A percentile compares a stretch with the other conserved stretches of the same genome.
These are phyloP conservation scores for Eleutherodactylus coqui DNA, from an alignment of 2,797 vertebrate species.

Conservation along the genomic window DNA sequence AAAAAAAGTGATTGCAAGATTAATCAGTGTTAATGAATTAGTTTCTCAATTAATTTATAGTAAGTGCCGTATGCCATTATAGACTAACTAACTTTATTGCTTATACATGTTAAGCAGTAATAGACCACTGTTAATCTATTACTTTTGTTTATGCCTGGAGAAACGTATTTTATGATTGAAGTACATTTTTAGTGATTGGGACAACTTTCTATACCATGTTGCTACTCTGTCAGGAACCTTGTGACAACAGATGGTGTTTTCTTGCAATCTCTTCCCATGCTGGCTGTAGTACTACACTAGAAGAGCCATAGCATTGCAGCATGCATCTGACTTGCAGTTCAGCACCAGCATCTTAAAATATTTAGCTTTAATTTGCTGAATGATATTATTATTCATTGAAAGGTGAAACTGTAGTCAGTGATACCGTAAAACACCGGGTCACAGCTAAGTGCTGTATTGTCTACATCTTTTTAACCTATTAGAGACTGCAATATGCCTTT, in stretches of 20 bases:
- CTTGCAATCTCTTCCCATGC: not conserved
- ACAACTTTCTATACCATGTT: not conserved
- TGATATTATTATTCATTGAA: too few relatives aligned
- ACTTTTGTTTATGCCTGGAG: not conserved
- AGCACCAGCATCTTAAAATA: not conserved
- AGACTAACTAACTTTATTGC: not conserved
- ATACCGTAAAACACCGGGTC: too few relatives aligned
- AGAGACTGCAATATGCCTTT: too few relatives aligned
- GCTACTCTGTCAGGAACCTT: not conserved
- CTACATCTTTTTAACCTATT: too few relatives aligned
- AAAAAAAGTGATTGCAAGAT: too few relatives aligned
- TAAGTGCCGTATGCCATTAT: not conserved
- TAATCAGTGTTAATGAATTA: too few relatives aligned
- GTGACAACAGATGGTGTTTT: not conserved
- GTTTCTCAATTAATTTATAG: not conserved
- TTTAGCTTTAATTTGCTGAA: not conserved
- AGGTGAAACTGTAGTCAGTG: too few relatives aligned
- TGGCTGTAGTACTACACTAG: not conserved
- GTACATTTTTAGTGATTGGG: not conserved
- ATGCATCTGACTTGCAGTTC: not conserved
- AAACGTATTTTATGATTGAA: not conserved
- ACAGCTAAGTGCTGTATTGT: too few relatives aligned
- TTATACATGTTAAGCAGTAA: not conserved
- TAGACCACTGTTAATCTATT: not conserved
- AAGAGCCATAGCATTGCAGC: not conserved